Evolutionary conservation across 2,797 vertebrate genomes (phyloP).

Genomic region (Glossophaga mutica): DNA sequence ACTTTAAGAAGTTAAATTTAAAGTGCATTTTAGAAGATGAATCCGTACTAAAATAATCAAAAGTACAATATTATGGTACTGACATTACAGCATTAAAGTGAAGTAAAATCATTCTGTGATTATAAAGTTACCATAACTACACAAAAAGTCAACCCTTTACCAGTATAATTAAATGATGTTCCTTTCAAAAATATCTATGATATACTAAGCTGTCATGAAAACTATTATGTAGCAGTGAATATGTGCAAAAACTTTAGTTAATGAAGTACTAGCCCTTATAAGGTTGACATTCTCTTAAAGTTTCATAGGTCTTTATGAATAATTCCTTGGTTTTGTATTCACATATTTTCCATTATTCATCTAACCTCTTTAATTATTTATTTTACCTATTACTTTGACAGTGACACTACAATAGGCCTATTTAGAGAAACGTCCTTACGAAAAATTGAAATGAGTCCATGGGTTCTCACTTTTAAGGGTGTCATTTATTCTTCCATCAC

Average conservation of each 20-base stretch:
- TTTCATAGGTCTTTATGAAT: not conserved
- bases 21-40: not conserved
- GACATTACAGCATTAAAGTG: not conserved
- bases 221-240: not conserved
- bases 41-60: not conserved
- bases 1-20: constrained; percentile 8
- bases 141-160: not conserved
- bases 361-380: not conserved
- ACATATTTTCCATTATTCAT: not conserved
- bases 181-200: not conserved
- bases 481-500: not conserved
- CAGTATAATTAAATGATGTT: not conserved
- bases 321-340: not conserved
- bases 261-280: not conserved
- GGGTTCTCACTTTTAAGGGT: not conserved
- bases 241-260: not conserved
- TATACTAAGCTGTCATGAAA: not conserved
- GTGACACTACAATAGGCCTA: not conserved
- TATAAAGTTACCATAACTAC: not conserved
- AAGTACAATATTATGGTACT: not conserved
- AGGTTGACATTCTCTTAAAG: not conserved
- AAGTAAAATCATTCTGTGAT: not conserved
- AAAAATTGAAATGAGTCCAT: not conserved
- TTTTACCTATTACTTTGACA: not conserved
- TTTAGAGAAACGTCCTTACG: not conserved